Evolutionary conservation across 2,888 invertebrate species (phyloP).

Genomic region (Callosobruchus maculatus): DNA sequence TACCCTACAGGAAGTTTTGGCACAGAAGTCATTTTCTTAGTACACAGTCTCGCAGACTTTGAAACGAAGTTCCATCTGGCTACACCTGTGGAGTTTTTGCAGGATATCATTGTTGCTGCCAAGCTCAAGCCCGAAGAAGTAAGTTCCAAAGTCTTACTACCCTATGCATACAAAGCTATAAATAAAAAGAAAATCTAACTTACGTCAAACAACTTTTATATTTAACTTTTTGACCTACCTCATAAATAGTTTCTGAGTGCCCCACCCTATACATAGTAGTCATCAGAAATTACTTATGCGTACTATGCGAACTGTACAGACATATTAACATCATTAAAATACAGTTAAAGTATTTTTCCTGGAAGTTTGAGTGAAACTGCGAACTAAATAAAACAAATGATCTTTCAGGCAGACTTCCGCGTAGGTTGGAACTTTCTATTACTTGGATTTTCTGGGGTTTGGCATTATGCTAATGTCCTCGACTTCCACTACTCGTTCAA

Average conservation of each 20-base stretch:
- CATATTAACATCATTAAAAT: background rate
- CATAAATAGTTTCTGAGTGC: too few relatives aligned
- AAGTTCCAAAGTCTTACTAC: too few relatives aligned
- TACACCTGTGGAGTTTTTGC: constrained; percentile 68
- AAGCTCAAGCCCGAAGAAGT: constrained; percentile 66
- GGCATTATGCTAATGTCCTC: constrained; percentile 64
- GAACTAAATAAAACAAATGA: background rate
- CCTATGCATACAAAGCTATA: too few relatives aligned
- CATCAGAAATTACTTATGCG: background rate
- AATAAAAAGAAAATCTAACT: too few relatives aligned
- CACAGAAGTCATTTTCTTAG: constrained; percentile 61
- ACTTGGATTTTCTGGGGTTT: constrained; percentile 74
- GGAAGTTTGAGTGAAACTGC: constrained; percentile 7
- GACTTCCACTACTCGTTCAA: constrained; percentile 78
- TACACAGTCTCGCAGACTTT: constrained; percentile 64
- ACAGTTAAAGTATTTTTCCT: constrained; percentile 1
- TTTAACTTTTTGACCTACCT: too few relatives aligned
- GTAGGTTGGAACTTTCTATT: constrained; percentile 72
- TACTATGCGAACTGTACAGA: background rate
- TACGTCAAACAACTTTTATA: too few relatives aligned
- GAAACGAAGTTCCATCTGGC: constrained; percentile 71
- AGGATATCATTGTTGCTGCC: constrained; percentile 60
- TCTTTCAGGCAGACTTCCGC: constrained; percentile 65
- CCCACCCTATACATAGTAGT: too few relatives aligned
- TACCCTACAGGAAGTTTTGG: constrained; percentile 69